phyloP scores from a whole-genome alignment of 2,113 vertebrate species.

The Vulpes ferrilata region DNA sequence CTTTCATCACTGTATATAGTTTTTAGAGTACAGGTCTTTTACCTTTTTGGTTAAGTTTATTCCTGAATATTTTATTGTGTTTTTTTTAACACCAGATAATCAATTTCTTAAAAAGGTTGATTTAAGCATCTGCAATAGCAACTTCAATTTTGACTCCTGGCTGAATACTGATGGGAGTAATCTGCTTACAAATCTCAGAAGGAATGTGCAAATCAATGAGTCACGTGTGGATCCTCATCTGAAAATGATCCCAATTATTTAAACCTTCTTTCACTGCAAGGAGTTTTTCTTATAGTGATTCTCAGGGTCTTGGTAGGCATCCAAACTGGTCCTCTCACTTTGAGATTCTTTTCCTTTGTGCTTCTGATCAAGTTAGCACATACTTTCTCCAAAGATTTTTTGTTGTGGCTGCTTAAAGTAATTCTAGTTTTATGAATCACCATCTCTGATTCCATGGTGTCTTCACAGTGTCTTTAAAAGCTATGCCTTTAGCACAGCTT shows the following conservation, averaged over 20 bases:
- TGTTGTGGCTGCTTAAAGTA: neutral
- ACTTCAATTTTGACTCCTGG: neutral
- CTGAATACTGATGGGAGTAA: neutral
- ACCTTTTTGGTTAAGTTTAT: neutral
- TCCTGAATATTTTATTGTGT: neutral
- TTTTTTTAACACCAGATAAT: neutral
- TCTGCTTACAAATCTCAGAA: neutral
- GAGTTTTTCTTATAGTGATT: neutral
- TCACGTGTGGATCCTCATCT: neutral
- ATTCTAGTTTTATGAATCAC: neutral
- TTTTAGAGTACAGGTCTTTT: neutral
- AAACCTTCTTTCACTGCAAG: neutral
- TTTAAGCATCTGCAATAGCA: neutral
- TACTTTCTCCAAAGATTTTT: neutral
- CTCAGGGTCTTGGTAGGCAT: neutral
- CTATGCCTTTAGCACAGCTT: neutral
- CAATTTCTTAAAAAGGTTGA: neutral
- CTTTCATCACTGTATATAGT: neutral
- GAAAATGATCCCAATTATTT: neutral
- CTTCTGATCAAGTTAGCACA: neutral
- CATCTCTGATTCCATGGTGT: neutral
- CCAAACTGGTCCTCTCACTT: neutral
- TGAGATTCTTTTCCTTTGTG: neutral
- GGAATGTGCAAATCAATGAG: neutral
- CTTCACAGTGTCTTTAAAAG: neutral